Conservation (phyloP, 2,888 invertebrate genomes). For the Caenorhabditis panamensis region DNA sequence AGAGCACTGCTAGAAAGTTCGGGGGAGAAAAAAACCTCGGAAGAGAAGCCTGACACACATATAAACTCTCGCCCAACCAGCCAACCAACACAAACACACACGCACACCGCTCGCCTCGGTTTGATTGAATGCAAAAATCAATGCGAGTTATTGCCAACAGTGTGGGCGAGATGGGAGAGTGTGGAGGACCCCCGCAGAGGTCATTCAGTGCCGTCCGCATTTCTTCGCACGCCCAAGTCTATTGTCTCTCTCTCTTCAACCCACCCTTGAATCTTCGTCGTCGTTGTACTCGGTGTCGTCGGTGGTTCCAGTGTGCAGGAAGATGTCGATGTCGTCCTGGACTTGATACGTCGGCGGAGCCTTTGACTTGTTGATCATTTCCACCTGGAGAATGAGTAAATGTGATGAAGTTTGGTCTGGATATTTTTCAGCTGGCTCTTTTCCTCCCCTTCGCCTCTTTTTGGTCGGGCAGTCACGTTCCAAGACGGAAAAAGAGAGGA, state of each 20-base stretch:
- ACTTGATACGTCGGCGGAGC: conserved; percentile 19
- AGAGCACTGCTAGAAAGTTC: conserved; percentile 4
- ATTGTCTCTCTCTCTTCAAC: not conserved
- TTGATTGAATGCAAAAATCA: not conserved
- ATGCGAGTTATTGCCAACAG: not conserved
- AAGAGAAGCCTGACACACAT: not conserved
- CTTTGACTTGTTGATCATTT: conserved; percentile 49
- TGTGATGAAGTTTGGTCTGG: not conserved
- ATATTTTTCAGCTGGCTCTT: not conserved
- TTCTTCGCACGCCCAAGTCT: not conserved
- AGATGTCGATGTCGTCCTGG: conserved; percentile 47
- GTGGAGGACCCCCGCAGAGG: not conserved
- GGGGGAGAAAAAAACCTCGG: not conserved
- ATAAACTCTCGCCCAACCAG: not conserved
- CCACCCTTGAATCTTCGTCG: conserved; percentile 44
- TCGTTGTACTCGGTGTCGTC: conserved; percentile 54
- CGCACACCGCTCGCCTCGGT: not conserved
- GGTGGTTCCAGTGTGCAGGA: conserved; percentile 46
- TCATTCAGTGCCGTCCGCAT: not conserved
- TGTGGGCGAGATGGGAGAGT: not conserved
- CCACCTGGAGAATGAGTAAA: conserved; percentile 37
- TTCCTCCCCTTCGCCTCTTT: conserved; percentile 3
- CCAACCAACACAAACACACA: not conserved
- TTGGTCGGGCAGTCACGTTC: conserved; percentile 35
- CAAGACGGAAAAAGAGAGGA: conserved; percentile 3